Base-by-base conservation (phyloP, 2,113 vertebrate genomes). In the Sakesphorus luctuosus region DNA sequence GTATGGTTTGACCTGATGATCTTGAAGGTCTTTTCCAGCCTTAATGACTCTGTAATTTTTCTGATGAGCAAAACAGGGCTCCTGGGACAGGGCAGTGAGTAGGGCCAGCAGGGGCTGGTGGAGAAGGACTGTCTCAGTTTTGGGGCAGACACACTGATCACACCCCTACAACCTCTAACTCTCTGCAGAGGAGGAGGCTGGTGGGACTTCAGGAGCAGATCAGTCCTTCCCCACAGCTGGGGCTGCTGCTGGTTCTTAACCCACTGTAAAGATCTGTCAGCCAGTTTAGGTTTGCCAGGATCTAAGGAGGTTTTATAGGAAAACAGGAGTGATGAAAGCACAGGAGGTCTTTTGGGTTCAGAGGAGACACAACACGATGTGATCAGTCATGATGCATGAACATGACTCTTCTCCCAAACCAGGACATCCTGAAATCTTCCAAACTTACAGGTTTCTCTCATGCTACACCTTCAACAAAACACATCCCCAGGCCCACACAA, bases 311-410 rank as follows among this genome's bases (percentile, higher is more conserved):
- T 33, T 84, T 73, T 40, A n/a, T 49, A 31, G 69, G 49, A 55
- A 58, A 74, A 38, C 13, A 38, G 0, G 2, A 9, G 17, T 38
- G 62, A 17, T 33, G 35, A 26, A 46, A 83, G n/a, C 58, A 67
- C 25, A 21, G 38, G 36, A 75, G 6, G 28, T 38, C 9, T 44
- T 28, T 28, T 5, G 6, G 0, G 0, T 59, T 77, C 74, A 77
- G 44, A 68, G 44, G 44, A 29, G 4, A 31, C 33, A 44, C 18
- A 52, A 11, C 6, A 8, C 9, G 28, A 29, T 36, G 65, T 40
- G 69, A 9, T 19, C 23, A 69, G 18, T 38, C 33, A 52, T 6
- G 17, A 43, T 28, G 19, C 18, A 11, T 12, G 40, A 78, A 25
- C 33, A 17, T 29, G 67, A 8, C 47, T 82, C 46, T 58, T 56